phyloP scores from a whole-genome alignment of 64 coral and sea anemone genomes.

The Stichodactyla helianthus region DNA sequence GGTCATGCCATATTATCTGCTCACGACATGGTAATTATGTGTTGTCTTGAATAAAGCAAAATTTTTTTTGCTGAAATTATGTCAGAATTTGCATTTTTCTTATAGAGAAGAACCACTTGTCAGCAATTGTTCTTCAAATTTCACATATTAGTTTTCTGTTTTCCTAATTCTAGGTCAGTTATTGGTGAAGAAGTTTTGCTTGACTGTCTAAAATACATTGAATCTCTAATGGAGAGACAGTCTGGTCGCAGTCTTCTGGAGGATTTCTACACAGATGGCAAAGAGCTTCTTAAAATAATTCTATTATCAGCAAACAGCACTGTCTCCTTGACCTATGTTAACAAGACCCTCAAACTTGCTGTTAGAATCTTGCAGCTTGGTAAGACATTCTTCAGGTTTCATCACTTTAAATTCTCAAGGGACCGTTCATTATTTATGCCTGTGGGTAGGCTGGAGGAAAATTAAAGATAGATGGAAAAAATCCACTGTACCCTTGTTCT shows the following conservation, averaged over 20 bases:
- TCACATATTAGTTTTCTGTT: not conserved
- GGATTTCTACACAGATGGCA: constrained; percentile 69
- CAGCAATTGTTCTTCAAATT: too few species aligned
- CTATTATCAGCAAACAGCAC: constrained; percentile 80
- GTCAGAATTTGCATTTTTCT: too few species aligned
- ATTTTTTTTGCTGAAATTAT: too few species aligned
- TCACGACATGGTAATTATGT: too few species aligned
- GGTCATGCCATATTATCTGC: not conserved
- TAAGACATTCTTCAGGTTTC: constrained; percentile 6
- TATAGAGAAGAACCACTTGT: too few species aligned
- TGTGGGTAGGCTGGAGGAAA: too few species aligned
- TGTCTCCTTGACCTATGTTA: constrained; percentile 83
- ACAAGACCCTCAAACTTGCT: constrained; percentile 86
- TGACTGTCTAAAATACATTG: constrained; percentile 90
- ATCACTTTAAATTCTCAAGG: not conserved
- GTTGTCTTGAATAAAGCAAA: too few species aligned
- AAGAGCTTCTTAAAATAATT: constrained; percentile 64
- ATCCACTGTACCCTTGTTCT: too few species aligned
- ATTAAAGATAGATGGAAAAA: too few species aligned
- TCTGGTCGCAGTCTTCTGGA: constrained; percentile 72
- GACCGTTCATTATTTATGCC: too few species aligned
- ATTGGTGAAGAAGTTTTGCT: constrained; percentile 85
- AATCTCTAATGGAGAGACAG: constrained; percentile 75
- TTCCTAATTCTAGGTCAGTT: constrained; percentile 47
- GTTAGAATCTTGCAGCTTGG: constrained; percentile 74